A percentile compares a stretch with the other conserved stretches of the same genome.
These are phyloP conservation scores for Thymelicus sylvestris DNA, from an alignment of 2,888 invertebrate genomes.

Conservation along the genomic window DNA sequence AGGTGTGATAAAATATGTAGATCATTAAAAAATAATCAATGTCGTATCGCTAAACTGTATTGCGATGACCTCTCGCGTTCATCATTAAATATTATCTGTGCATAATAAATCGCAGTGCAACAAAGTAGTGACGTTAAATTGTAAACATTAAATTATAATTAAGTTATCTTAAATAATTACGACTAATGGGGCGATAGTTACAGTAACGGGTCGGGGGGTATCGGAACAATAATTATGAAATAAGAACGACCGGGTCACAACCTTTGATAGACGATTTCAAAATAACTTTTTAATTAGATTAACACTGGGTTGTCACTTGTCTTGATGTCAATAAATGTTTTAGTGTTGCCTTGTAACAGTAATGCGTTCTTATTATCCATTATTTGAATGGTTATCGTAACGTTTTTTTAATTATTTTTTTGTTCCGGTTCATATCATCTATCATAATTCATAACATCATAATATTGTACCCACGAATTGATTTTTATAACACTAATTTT, in stretches of 20 bases:
- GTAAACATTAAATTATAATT: constrained; percentile 54
- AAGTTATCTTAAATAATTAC: constrained; percentile 74
- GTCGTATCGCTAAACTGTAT: constrained; percentile 17
- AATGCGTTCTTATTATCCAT: background rate
- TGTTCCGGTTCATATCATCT: no score
- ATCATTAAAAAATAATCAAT: constrained; percentile 10
- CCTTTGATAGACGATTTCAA: constrained; percentile 41
- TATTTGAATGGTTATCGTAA: no score
- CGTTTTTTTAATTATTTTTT: no score
- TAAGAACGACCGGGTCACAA: constrained; percentile 40
- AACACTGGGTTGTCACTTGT: constrained; percentile 25
- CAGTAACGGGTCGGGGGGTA: constrained; percentile 59
- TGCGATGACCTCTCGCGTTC: constrained; percentile 4
- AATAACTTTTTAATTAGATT: constrained; percentile 49
- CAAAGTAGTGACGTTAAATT: constrained; percentile 29
- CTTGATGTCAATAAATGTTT: background rate
- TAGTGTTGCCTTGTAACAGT: constrained; percentile 17
- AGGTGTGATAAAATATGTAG: background rate
- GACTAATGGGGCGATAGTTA: constrained; percentile 72
- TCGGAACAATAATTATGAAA: constrained; percentile 57
- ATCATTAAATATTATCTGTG: constrained; percentile 17
- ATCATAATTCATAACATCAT: no score
- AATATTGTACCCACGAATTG: no score
- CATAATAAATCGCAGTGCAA: constrained; percentile 23
- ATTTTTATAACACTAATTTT: no score